Base-by-base conservation (phyloP, 2,888 invertebrate species). In the Agrypnus murinus region DNA sequence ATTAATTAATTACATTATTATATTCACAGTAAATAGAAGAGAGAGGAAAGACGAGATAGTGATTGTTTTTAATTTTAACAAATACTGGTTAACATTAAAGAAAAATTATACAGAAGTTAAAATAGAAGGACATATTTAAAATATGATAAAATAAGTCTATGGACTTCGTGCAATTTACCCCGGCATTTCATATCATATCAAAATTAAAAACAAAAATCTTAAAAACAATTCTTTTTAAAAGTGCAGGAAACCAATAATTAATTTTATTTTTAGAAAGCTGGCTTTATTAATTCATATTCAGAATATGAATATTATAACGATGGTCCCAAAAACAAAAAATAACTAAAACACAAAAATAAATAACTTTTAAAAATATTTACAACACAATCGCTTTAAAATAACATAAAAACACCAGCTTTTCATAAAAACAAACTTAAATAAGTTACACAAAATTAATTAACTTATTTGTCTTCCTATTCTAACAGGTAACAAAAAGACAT, bases 1-100 rank as follows among this genome's bases (percentile, higher is more conserved):
- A 25, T 75, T 77, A 73, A 25, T 75, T 77, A 73, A 77, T 75
- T 75, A 74, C 71, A 65, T 19, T n/a, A 65, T 46, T n/a, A 38
- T 46, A 58, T 48, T 34, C 57, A 25, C 25, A 34, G 53, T 50
- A 53, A 31, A 34, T 25, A 48, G 43, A 60, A 65, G 53, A 53
- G 25, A 25, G 25, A 69, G 60, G 69, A 65, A 65, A 69, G 65
- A 69, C 69, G 60, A 65, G 58, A 65, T 65, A 65, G 55, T 65
- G 65, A 65, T 69, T 64, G 50, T 65, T 77, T n/a, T 65, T 43
- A 65, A 74, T 65, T 76, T 60, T 46, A 68, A 75, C 65, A 74
- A 75, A 74, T 74, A 74, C 71, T 75, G 71, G 69, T 71, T 62
- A 67, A 65, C 48, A 25, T 64, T 67, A 63, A 62, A 25, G 25